Base-by-base conservation (phyloP, 2,113 vertebrate genomes). In the Lathamus discolor region DNA sequence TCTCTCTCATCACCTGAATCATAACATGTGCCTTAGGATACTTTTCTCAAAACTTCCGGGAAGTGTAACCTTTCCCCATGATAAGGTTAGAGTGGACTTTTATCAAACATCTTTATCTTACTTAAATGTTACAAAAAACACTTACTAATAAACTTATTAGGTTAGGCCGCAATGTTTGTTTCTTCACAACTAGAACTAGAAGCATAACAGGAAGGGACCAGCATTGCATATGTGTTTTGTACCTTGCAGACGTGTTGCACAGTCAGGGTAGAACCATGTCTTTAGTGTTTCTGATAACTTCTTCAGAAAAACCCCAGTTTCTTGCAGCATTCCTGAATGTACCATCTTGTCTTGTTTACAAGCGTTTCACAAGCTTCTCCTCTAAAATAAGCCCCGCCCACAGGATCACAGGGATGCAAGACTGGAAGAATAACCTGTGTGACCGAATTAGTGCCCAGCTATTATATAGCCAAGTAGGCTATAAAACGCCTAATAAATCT, bases 381-480 rank as follows among this genome's bases (percentile, higher is more conserved):
- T 68, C 49, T 20, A 49, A 64, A 49, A 49, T 1, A 25, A 5
- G 7, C 7, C 11, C 80, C n/a, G 28, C 46, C 27, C 4, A 10
- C 4, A 28, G 41, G 37, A 52, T 5, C 22, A 3, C 7, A 10
- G 23, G 35, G 25, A 48, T 1, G 0, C 7, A 19, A 48, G n/a
- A 23, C 28, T 64, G 48, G n/a, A n/a, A 25, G 46, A 39, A 49
- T 3, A 37, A 14, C 25, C n/a, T 22, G 17, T 14, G 27, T 37
- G 57, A 44, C 57, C 1, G 2, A 72, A 39, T 28, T 25, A 12
- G 33, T 31, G 23, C 44, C 51, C 37, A 22, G 44, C 61, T 43
- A 3, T 9, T 13, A 10, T 13, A 10, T 1, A 17, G 28, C 9
- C 75, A 52, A 3, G 10, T 2, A n/a, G 29, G 39, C 37, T 52